Percentiles rank a stretch among this genome's conserved stretches.
These are phyloP conservation scores for Lasioglossum calceatum DNA, from an alignment of 2,888 invertebrate species.

Conservation along the genomic window DNA sequence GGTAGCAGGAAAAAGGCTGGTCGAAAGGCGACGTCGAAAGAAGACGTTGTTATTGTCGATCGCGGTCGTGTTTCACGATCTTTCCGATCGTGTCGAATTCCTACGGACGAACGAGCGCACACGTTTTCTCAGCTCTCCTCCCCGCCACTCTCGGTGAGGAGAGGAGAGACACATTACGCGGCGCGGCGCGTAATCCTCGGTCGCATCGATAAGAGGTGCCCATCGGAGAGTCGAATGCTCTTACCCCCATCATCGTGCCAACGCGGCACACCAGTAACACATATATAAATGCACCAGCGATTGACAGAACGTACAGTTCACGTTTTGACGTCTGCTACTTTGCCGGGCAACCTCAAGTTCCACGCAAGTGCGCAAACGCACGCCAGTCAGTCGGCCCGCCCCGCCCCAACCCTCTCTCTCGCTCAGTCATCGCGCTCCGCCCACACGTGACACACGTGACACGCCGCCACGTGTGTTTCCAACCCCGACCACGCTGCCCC, in stretches of 20 bases:
- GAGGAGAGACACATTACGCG: slow-evolving; percentile 46
- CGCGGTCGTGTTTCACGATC: slow-evolving; percentile 18
- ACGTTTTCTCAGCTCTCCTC: background rate
- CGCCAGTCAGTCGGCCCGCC: background rate
- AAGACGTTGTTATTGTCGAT: background rate
- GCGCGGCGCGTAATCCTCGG: slow-evolving; percentile 64
- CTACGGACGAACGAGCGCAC: slow-evolving; percentile 11
- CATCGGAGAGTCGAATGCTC: slow-evolving; percentile 54
- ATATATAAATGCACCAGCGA: slow-evolving; percentile 76
- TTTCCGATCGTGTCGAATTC: slow-evolving; percentile 44
- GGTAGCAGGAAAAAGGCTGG: background rate
- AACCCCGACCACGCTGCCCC: background rate
- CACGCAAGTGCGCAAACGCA: background rate
- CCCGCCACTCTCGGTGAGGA: slow-evolving; percentile 1
- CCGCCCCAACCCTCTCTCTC: background rate
- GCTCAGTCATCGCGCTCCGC: background rate
- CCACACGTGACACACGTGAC: background rate
- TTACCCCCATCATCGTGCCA: slow-evolving; percentile 66
- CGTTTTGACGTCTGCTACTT: slow-evolving; percentile 64
- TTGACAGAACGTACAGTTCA: slow-evolving; percentile 72
- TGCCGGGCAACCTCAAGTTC: slow-evolving; percentile 11
- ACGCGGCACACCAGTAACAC: slow-evolving; percentile 60
- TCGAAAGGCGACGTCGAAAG: slow-evolving; percentile 13
- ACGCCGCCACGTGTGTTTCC: slow-evolving; percentile 35
- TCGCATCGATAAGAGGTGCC: slow-evolving; percentile 68